Base-by-base conservation (phyloP, 1,140 invertebrate genomes). In the Temnothorax nylanderi region DNA sequence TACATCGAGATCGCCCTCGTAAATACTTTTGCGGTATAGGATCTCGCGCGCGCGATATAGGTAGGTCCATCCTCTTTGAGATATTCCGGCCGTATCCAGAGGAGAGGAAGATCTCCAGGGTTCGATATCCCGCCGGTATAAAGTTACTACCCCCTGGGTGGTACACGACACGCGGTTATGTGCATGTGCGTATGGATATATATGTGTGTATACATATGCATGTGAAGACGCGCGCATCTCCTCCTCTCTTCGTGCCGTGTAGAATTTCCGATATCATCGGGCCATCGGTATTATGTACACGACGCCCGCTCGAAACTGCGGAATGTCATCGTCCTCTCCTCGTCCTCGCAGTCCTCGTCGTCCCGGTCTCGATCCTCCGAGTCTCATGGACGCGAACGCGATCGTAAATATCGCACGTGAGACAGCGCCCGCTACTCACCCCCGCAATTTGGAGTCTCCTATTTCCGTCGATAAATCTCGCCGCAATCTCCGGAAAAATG, bases 201-300 rank as follows among this genome's bases (percentile, higher is more conserved):
- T 47, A 47, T 47, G 60, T 47, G 60, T 67, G 41, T 47, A 26
- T 62, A 18, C 54, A n/a, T 44, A 44, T 86, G 85, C 71, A 78
- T 80, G 76, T 58, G 69, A 78, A 78, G 60, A 41, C 72, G 64
- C 21, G 56, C 51, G 21, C 56, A 41, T 78, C 34, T 49, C 51
- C 51, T 56, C 49, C 62, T 67, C 76, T 80, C 76, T 21, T 18
- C 49, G 21, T 62, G n/a, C 32, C 34, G 77, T 62, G 65, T 71
- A 81, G 84, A 87, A 86, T 90, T 86, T 65, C 78, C 75, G 80
- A 90, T 90, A 90, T 90, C 84, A 90, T 89, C 89, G 62, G 37
- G 56, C 82, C 82, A 76, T 76, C 77, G 87, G 77, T 86, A 86
- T 86, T 86, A 86, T 86, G 44, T 86, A 86, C 85, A 81, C 65